Evolutionary conservation across 1,140 invertebrate species (phyloP).

Genomic region (Scaptomyza pallida): DNA sequence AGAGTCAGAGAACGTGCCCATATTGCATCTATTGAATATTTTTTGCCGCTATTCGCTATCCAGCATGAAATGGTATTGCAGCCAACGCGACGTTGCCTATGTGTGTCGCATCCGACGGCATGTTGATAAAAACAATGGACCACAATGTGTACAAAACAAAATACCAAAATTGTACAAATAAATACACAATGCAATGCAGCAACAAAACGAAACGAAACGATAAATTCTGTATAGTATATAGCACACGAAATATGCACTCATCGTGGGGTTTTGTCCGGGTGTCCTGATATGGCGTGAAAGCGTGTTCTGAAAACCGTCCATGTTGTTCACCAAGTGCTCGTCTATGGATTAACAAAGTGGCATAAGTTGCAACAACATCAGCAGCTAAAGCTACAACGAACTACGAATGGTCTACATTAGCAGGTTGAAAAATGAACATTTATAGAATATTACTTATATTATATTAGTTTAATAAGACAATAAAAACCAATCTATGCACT

Average conservation of each 20-base stretch:
- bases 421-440: neutral
- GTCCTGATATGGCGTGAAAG: slow-evolving; percentile 39
- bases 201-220: slow-evolving; percentile 49
- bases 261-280: slow-evolving; percentile 32
- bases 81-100: neutral
- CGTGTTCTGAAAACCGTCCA: slow-evolving; percentile 33
- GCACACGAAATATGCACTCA: slow-evolving; percentile 48
- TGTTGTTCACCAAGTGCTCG: slow-evolving; percentile 34
- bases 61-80: slow-evolving; percentile 16
- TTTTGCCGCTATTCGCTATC: slow-evolving; percentile 10
- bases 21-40: slow-evolving; percentile 40
- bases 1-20: slow-evolving; percentile 31
- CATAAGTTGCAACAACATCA: slow-evolving; percentile 21
- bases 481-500: too few relatives aligned
- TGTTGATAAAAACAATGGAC: slow-evolving; percentile 63
- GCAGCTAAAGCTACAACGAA: neutral
- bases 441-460: too few relatives aligned
- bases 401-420: neutral
- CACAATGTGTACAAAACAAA: slow-evolving; percentile 49
- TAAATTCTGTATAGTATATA: slow-evolving; percentile 55
- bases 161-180: slow-evolving; percentile 52
- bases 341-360: slow-evolving; percentile 46
- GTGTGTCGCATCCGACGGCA: slow-evolving; percentile 34
- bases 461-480: too few relatives aligned
- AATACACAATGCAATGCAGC: slow-evolving; percentile 45